Base-by-base conservation (phyloP, 30 jellyfish, hydroid and myxozoan species). In the Hydractinia symbiolongicarpus region DNA sequence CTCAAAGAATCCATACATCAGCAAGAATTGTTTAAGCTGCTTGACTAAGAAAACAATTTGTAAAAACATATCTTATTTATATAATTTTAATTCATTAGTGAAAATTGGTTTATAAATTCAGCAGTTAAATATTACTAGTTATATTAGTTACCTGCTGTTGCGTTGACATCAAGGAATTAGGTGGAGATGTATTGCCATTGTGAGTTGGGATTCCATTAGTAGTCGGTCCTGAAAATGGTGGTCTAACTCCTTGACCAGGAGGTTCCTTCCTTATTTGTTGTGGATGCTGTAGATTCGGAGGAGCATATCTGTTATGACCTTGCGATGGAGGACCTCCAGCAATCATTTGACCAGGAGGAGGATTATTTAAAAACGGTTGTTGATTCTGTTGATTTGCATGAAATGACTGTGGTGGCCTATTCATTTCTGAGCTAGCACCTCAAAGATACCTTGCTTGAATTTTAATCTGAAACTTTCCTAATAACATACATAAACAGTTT, bases 371-470 rank as follows among this genome's bases (percentile, higher is more conserved):
- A 11, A 49, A 67, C 40, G 51, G 83, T 21, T 8, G 15, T 5
- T 6, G 83, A 40, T 21, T 30, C 66, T 19, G 44, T 44, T 11
- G 51, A 30, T 74, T 49, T 50, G 58, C 40, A 50, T 74, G 83
- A 30, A 44, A 13, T n/a, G 66, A 77, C 70, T 53, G 83, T 50
- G 81, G 81, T 9, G 83, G 83, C 20, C 83, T 66, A 5, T 74
- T 53, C 83, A 74, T 74, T 11, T 74, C 51, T 21, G 6, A 19
- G 15, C 78, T 67, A 16, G 15, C 19, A 11, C 69, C 19, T 7
- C 4, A 7, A 6, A 30, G 44, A 30, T 30, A 30, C 5, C 49
- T 19, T 66, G 8, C 49, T 19, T 66, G 1, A 19, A 66, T 66
- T 66, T 66, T 66, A 19, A 66, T 7, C 14, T 30, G 44, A 30